Evolutionary conservation across 1,140 invertebrate genomes (phyloP).

Genomic region (Delia radicum): DNA sequence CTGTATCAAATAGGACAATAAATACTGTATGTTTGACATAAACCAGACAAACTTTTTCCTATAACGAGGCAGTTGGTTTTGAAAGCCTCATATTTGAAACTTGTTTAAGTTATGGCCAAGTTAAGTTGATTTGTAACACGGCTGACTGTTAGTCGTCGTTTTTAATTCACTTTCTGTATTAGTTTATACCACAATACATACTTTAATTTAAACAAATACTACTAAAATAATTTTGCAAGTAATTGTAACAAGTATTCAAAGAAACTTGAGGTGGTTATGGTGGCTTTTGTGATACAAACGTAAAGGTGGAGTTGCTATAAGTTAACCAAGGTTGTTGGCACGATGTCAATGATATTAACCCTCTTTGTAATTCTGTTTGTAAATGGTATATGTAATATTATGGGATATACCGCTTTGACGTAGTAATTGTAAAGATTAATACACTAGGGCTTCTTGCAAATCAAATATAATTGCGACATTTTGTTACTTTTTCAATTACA

Average conservation of each 20-base stretch:
- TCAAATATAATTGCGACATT: too few species aligned
- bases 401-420: too few species aligned
- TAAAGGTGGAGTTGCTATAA: neutral
- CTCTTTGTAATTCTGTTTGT: too few species aligned
- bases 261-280: neutral
- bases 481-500: too few species aligned
- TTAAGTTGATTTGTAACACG: slow-evolving; percentile 13
- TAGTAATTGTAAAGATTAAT: too few species aligned
- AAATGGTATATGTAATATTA: too few species aligned
- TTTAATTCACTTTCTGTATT: slow-evolving; percentile 4
- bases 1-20: too few species aligned
- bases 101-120: slow-evolving; percentile 9
- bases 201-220: neutral
- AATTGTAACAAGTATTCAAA: neutral
- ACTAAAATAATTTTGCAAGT: neutral
- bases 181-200: neutral
- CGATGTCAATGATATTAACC: neutral
- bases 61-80: too few species aligned
- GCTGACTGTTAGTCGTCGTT: neutral
- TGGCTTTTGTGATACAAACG: neutral
- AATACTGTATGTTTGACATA: too few species aligned
- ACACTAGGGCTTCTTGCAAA: too few species aligned
- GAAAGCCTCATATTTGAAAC: neutral
- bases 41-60: too few species aligned
- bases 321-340: slow-evolving; percentile 5